phyloP scores from a whole-genome alignment of 2,797 vertebrate species.

The Todus mexicanus region DNA sequence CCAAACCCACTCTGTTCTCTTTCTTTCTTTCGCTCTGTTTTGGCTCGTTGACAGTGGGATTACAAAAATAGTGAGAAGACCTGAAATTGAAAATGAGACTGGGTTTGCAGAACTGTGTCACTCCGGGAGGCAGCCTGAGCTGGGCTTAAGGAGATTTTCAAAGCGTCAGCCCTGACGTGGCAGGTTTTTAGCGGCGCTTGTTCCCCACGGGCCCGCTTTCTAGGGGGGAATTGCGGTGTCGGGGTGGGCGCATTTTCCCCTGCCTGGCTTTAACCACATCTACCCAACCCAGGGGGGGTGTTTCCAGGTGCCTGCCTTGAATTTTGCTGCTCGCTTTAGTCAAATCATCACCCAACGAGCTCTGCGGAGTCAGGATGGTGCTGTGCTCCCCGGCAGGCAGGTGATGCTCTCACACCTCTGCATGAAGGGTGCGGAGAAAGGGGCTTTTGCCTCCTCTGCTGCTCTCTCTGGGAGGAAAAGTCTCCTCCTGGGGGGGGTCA shows the following conservation, averaged over 20 bases:
- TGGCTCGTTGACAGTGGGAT: not conserved
- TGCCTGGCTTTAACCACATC: not conserved
- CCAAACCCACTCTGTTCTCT: not conserved
- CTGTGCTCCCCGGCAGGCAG: not conserved
- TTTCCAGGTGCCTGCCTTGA: not conserved
- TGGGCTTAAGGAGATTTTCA: not conserved
- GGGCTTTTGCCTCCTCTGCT: not conserved
- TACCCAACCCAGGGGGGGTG: rapidly evolving
- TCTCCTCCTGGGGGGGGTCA: too few species aligned
- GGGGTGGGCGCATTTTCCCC: not conserved
- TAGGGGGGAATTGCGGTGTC: rapidly evolving
- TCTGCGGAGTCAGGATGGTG: rapidly evolving
- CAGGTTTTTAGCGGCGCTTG: not conserved
- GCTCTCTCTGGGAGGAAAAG: not conserved
- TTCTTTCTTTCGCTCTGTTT: not conserved
- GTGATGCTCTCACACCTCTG: rapidly evolving
- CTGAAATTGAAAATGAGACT: not conserved
- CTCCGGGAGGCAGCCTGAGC: not conserved
- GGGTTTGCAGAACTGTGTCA: not conserved
- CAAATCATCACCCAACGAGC: not conserved
- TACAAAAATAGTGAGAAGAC: not conserved
- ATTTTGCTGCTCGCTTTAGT: not conserved
- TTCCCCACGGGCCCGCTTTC: not conserved
- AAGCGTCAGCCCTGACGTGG: not conserved
- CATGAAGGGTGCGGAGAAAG: rapidly evolving